phyloP scores from a whole-genome alignment of 1,140 invertebrate species.

The Platyscapa corneri region DNA sequence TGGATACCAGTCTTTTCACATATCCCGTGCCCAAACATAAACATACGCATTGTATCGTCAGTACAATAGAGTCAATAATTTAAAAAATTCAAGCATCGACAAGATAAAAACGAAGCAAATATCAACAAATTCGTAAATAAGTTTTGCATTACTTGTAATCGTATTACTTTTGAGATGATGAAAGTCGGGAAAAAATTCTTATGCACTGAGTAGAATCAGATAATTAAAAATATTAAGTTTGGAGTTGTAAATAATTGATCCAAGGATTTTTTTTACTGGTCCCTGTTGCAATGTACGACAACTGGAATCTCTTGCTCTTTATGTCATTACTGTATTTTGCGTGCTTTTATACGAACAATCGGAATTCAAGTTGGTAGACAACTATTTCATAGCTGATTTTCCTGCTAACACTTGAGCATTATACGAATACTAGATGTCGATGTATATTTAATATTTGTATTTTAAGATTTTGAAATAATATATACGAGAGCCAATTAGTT shows the following conservation, averaged over 20 bases:
- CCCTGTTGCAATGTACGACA: neutral
- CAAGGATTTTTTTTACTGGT: neutral
- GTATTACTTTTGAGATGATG: too few relatives aligned
- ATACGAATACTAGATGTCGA: too few relatives aligned
- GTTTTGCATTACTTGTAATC: neutral
- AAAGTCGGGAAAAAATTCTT: neutral
- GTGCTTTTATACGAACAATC: too few relatives aligned
- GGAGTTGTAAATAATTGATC: neutral
- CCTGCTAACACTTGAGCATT: too few relatives aligned
- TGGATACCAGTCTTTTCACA: neutral
- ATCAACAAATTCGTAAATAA: neutral
- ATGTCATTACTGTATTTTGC: neutral
- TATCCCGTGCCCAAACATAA: neutral
- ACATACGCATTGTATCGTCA: neutral
- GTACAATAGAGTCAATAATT: neutral
- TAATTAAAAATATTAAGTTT: neutral
- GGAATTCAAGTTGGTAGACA: too few relatives aligned
- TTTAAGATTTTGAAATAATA: neutral
- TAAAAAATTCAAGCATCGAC: neutral
- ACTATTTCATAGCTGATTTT: too few relatives aligned
- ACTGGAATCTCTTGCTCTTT: neutral
- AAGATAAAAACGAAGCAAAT: neutral
- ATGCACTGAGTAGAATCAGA: too few relatives aligned
- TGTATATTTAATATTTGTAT: neutral
- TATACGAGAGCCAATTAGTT: neutral